Evolutionary conservation across 2,888 invertebrate species (phyloP), one percentile per base, ranked within the genome.

Genomic region (Falcaria lacertinaria): DNA sequence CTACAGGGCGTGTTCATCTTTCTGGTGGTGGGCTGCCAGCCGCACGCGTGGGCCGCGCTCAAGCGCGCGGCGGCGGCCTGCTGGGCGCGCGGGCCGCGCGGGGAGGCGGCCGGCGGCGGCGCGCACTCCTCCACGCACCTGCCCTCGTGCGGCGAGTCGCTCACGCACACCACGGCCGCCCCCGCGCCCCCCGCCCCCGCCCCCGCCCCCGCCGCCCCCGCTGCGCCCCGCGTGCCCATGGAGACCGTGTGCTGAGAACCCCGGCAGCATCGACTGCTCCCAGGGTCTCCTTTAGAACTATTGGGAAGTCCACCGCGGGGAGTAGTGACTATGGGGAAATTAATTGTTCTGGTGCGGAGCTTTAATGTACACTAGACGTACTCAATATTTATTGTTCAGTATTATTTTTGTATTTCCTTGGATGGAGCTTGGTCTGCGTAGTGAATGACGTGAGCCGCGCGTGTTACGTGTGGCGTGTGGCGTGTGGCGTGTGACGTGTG

Each of bases 1-100:
- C 90, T 96, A 60, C 96, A 96, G 80, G 97, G 97, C 54, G 94
- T 96, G 42, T 93, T 96, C 78, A 96, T 96, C 67, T 97, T 96
- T 83, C 92, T 95, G 67, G 96, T 96, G 54, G 95, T 96, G 58
- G 96, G 96, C 40, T 96, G 95, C 78, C 96, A 96, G 89, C 96
- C 96, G 45, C 96, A 96, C 90, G 93, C 94, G 77, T 80, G 81
- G 80, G 80, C 79, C 34, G 85, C 87, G 53, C 69, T 81, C 33
- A 77, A 77, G 68, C 79, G 81, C 54, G 65, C 69, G 54, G 74
- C 68, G 15, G 71, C 67, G 32, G 75, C 74, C 52, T 79, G 82
- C 69, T 91, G 91, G 92, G 92, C 64, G 90, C 94, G 89, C 44
- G 91, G 22, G 81, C n/a, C n/a, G n/a, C 90, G 52, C 85, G 90